Conservation (phyloP, 2,113 vertebrate genomes). For the Nothoprocta perdicaria region DNA sequence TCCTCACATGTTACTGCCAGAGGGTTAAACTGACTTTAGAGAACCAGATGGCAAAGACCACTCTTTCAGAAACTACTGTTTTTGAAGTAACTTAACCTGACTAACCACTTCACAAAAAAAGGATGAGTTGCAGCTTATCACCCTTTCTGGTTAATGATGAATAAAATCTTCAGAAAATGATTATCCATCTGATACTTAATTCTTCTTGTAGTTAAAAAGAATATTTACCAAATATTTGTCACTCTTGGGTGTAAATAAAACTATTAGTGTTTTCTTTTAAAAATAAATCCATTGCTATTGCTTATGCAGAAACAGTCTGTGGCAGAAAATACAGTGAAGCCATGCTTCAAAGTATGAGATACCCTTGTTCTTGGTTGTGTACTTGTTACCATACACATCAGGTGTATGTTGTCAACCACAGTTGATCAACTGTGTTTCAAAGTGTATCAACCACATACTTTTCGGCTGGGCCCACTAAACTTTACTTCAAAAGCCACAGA, state of each 20-base stretch:
- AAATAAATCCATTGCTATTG: background rate
- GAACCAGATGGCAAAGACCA: background rate
- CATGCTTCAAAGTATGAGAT: background rate
- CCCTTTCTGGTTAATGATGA: background rate
- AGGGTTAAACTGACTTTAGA: background rate
- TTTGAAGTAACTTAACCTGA: background rate
- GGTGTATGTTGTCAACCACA: too few relatives aligned
- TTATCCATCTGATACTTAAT: background rate
- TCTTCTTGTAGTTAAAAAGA: background rate
- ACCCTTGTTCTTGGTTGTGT: background rate
- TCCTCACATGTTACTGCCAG: background rate
- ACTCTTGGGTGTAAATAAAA: background rate
- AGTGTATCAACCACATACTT: background rate
- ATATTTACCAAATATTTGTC: background rate
- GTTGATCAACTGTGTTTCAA: too few relatives aligned
- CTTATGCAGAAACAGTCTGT: background rate
- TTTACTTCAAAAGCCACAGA: background rate
- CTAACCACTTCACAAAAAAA: background rate
- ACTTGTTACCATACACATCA: background rate
- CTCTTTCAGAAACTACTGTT: constrained; percentile 2
- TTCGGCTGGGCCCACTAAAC: background rate
- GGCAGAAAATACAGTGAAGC: background rate
- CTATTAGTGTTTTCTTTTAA: background rate
- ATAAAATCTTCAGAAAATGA: background rate
- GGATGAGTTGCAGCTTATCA: background rate